A percentile compares a stretch with the other conserved stretches of the same genome.
Evolutionary conservation across 2,888 invertebrate species (phyloP).

Genomic region (Tromatobia lineatoria): DNA sequence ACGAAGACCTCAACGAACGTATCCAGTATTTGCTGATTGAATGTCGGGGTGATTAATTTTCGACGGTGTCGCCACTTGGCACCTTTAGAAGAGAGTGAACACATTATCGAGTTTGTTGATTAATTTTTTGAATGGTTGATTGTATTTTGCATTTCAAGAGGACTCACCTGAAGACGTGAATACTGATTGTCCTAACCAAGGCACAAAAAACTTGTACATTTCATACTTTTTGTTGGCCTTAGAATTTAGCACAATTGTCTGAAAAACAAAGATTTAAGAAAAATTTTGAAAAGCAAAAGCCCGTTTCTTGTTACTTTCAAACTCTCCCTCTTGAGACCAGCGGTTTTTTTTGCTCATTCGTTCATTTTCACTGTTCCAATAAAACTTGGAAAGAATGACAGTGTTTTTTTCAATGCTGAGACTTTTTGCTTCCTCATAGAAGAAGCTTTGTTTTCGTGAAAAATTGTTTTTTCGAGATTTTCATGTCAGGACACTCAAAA

Average conservation of each 20-base stretch:
- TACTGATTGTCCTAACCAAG: conserved; percentile 76
- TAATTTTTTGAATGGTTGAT: neutral
- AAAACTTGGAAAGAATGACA: too few relatives aligned
- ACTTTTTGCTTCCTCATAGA: too few relatives aligned
- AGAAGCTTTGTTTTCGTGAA: too few relatives aligned
- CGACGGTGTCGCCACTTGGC: conserved; percentile 76
- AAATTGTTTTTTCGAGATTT: too few relatives aligned
- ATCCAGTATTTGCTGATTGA: conserved; percentile 74
- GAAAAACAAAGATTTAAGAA: conserved; percentile 29
- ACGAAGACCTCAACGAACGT: conserved; percentile 76
- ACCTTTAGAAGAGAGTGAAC: conserved; percentile 60
- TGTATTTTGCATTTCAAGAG: conserved; percentile 11
- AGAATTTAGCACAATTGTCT: conserved; percentile 74
- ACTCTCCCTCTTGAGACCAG: too few relatives aligned
- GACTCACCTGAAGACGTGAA: conserved; percentile 76
- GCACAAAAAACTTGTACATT: conserved; percentile 72
- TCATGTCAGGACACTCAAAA: too few relatives aligned
- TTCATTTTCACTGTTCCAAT: too few relatives aligned
- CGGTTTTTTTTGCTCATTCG: too few relatives aligned
- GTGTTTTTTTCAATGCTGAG: too few relatives aligned
- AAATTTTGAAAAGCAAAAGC: neutral
- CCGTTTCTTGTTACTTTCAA: too few relatives aligned
- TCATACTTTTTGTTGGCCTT: conserved; percentile 75
- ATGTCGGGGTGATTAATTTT: conserved; percentile 76
- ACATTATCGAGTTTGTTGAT: neutral